phyloP scores from a whole-genome alignment of 2,888 invertebrate genomes.

The Dryocosmus kuriphilus region DNA sequence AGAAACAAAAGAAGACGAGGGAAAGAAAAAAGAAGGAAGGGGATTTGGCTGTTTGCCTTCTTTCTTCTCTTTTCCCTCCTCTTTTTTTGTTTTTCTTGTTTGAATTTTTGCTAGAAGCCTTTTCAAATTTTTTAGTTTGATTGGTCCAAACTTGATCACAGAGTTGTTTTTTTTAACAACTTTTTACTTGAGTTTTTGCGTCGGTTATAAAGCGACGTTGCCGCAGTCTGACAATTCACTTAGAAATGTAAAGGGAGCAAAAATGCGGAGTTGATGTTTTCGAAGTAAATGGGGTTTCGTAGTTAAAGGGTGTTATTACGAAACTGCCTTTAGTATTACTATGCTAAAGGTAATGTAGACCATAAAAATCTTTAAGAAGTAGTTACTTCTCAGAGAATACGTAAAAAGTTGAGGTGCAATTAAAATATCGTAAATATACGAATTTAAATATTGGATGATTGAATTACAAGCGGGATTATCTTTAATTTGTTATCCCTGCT shows the following conservation, averaged over 20 bases:
- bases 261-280: constrained; percentile 35
- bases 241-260: constrained; percentile 33
- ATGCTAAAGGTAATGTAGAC: constrained; percentile 23
- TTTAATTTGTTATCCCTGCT: neutral
- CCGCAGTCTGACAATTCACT: constrained; percentile 23
- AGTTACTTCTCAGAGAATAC: neutral
- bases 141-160: too few species aligned
- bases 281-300: constrained; percentile 34
- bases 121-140: too few species aligned
- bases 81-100: too few species aligned
- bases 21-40: too few species aligned
- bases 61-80: too few species aligned
- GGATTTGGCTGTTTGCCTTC: too few species aligned
- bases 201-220: constrained; percentile 37
- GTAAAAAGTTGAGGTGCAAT: neutral
- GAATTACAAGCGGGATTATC: neutral
- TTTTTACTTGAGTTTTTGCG: too few species aligned
- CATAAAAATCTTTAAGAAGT: constrained; percentile 5
- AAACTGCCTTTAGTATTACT: constrained; percentile 28
- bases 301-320: constrained; percentile 34
- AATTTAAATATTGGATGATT: neutral
- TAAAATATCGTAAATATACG: neutral
- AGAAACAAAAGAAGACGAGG: too few species aligned
- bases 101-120: too few species aligned
- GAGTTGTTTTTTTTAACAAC: too few species aligned